A percentile compares a stretch with the other conserved stretches of the same genome.
phyloP scores from a whole-genome alignment of 2,888 invertebrate species.

The Choristoneura rosaceana region DNA sequence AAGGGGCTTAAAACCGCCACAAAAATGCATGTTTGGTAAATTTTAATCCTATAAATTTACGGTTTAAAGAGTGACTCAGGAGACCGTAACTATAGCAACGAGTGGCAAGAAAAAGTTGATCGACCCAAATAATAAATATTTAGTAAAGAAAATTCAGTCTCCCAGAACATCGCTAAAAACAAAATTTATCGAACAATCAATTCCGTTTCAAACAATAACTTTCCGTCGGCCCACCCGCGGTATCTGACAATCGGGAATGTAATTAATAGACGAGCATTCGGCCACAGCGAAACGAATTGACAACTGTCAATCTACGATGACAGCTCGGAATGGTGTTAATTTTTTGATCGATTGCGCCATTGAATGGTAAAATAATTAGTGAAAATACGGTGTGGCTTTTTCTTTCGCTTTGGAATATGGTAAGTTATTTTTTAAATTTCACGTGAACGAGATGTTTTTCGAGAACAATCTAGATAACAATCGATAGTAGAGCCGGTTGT shows the following conservation, averaged over 20 bases:
- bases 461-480: too few species aligned
- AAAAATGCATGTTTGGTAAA: too few species aligned
- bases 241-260: constrained; percentile 13
- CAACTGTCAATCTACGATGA: constrained; percentile 18
- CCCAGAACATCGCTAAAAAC: not conserved
- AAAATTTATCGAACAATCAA: constrained; percentile 11
- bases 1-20: too few species aligned
- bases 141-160: too few species aligned
- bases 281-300: constrained; percentile 16
- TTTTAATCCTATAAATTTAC: too few species aligned
- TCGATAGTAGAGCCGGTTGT: too few species aligned
- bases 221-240: constrained; percentile 13
- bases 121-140: too few species aligned
- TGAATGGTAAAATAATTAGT: constrained; percentile 1
- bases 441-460: too few species aligned
- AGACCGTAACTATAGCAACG: too few species aligned
- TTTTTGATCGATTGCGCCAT: not conserved
- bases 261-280: constrained; percentile 8
- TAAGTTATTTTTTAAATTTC: not conserved
- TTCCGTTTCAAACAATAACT: constrained; percentile 10
- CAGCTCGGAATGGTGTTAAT: constrained; percentile 14
- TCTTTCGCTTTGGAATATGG: not conserved
- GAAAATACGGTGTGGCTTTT: not conserved
- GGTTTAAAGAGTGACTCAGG: too few species aligned
- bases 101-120: too few species aligned